These are phyloP conservation scores for Pseudocheirus occidentalis DNA, from an alignment of 2,797 vertebrate genomes.

Conservation along the genomic window DNA sequence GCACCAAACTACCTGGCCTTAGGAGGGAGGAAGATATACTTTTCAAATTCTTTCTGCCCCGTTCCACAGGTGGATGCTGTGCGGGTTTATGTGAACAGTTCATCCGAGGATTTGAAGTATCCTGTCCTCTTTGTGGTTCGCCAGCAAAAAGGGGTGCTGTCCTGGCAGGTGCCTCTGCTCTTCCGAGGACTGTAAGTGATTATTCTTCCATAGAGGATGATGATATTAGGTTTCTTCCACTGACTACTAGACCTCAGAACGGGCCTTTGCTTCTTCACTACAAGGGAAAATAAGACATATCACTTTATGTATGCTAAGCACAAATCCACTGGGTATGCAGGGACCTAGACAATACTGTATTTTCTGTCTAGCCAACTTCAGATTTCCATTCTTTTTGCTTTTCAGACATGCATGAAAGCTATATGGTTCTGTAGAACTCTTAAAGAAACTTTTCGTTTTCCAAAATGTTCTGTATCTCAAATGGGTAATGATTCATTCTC, in stretches of 20 bases:
- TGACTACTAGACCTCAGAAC: not conserved
- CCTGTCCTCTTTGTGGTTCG: constrained; percentile 88
- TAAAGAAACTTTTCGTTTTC: not conserved
- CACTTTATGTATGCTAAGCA: not conserved
- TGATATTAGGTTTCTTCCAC: not conserved
- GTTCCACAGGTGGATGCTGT: constrained; percentile 83
- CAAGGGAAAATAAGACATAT: constrained; percentile 1
- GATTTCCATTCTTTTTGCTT: not conserved
- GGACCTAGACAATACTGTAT: not conserved
- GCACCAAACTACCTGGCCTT: not conserved
- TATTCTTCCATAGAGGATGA: not conserved
- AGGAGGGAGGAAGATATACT: not conserved
- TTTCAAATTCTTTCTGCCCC: constrained; percentile 7
- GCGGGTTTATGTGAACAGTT: constrained; percentile 85
- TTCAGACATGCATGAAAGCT: constrained; percentile 10
- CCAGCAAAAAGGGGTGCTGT: constrained; percentile 88
- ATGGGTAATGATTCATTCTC: not conserved
- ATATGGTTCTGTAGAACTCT: not conserved
- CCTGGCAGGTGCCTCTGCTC: constrained; percentile 88
- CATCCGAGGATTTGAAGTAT: constrained; percentile 84
- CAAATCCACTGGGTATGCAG: not conserved
- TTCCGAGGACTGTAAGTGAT: constrained; percentile 88
- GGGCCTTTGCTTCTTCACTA: not conserved
- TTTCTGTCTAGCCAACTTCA: not conserved
- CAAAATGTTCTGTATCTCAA: not conserved